Conservation (phyloP, 2,797 vertebrate species). For the Tenualosa ilisha region DNA sequence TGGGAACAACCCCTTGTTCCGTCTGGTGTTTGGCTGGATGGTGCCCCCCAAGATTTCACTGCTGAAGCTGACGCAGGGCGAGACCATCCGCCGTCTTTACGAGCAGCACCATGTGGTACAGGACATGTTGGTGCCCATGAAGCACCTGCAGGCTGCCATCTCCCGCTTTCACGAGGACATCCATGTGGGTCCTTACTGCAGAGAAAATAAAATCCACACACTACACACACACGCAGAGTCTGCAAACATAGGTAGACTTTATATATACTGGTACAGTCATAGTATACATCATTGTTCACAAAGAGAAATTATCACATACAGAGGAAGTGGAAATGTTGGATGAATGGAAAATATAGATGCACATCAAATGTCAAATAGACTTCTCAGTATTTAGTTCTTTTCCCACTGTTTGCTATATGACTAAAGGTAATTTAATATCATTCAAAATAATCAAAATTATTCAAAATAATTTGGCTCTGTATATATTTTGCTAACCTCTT, state of each 20-base stretch:
- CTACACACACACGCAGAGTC: background rate
- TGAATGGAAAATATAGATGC: too few relatives aligned
- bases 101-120: conserved; percentile 97
- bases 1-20: conserved; percentile 91
- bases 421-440: too few relatives aligned
- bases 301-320: too few relatives aligned
- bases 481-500: background rate
- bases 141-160: conserved; percentile 82
- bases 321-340: too few relatives aligned
- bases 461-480: background rate
- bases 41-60: conserved; percentile 97
- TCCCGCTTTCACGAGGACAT: conserved; percentile 86
- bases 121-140: conserved; percentile 97
- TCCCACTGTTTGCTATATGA: too few relatives aligned
- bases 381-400: too few relatives aligned
- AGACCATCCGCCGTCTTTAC: conserved; percentile 90
- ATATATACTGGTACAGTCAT: too few relatives aligned
- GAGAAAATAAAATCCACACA: background rate
- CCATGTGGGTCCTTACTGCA: conserved; percentile 72
- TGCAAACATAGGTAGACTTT: background rate
- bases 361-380: too few relatives aligned
- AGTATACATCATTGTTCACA: too few relatives aligned
- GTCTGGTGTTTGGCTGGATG: conserved; percentile 97
- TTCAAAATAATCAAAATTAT: too few relatives aligned
- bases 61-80: conserved; percentile 96